A percentile compares a stretch with the other conserved stretches of the same genome.
These are phyloP conservation scores for Drosophila subobscura DNA, from an alignment of 1,140 invertebrate genomes.

Conservation along the genomic window DNA sequence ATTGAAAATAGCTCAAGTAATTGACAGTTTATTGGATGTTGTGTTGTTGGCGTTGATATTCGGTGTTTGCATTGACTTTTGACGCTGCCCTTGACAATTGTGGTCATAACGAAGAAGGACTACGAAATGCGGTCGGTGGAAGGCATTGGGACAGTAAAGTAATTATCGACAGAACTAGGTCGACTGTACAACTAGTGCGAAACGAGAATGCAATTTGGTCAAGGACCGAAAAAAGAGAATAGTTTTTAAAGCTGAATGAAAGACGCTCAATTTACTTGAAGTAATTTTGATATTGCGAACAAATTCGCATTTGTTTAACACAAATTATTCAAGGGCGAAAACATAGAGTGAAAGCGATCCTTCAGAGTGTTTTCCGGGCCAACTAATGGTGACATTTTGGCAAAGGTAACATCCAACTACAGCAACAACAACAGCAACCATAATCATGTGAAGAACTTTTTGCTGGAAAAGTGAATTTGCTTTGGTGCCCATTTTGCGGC, in stretches of 20 bases:
- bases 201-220: no score
- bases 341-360: constrained; percentile 34
- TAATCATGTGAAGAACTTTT: constrained; percentile 63
- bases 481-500: constrained; percentile 73
- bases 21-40: constrained; percentile 78
- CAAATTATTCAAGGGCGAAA: constrained; percentile 56
- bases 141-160: no score
- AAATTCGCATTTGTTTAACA: constrained; percentile 61
- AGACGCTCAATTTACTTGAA: no score
- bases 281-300: no score
- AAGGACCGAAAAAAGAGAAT: no score
- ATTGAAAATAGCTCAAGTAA: constrained; percentile 82
- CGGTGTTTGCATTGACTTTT: constrained; percentile 18
- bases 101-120: constrained; percentile 2
- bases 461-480: constrained; percentile 71
- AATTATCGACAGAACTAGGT: no score
- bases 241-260: no score
- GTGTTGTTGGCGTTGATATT: constrained; percentile 61
- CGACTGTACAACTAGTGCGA: no score
- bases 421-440: constrained; percentile 36
- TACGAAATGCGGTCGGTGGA: constrained; percentile 4
- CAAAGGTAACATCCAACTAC: constrained; percentile 47
- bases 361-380: constrained; percentile 29
- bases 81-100: constrained; percentile 20
- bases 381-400: constrained; percentile 72